Percentiles rank a stretch among this genome's conserved stretches.
Evolutionary conservation across 2,888 invertebrate genomes (phyloP).

Genomic region (Hypomecis punctinalis): DNA sequence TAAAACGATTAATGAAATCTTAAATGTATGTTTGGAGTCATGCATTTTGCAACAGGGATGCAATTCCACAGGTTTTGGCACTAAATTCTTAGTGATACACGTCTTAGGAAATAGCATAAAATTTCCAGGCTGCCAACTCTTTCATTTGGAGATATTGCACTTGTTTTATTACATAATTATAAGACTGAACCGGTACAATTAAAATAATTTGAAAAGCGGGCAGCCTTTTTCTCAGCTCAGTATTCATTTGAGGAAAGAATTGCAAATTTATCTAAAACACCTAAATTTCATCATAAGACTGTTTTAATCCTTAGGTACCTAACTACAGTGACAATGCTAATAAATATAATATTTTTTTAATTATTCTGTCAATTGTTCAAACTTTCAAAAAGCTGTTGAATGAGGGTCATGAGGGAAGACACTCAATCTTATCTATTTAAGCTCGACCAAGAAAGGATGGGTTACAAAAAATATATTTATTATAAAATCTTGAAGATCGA

Average conservation of each 20-base stretch:
- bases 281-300: conserved; percentile 50
- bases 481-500: too few species aligned
- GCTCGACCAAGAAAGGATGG: conserved; percentile 51
- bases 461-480: neutral
- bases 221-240: conserved; percentile 14
- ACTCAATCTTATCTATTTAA: conserved; percentile 57
- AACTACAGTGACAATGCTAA: conserved; percentile 23
- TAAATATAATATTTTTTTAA: conserved; percentile 11
- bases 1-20: conserved; percentile 50
- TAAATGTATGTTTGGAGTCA: conserved; percentile 34
- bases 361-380: conserved; percentile 2
- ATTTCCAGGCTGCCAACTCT: conserved; percentile 16
- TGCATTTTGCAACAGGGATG: conserved; percentile 24
- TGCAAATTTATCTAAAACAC: conserved; percentile 36
- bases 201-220: conserved; percentile 13
- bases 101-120: conserved; percentile 7
- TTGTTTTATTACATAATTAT: neutral
- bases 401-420: conserved; percentile 51
- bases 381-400: conserved; percentile 19
- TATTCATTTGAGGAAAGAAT: conserved; percentile 23
- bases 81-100: conserved; percentile 28
- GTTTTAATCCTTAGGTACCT: conserved; percentile 45
- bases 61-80: conserved; percentile 32
- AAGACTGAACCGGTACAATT: neutral
- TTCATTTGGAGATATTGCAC: conserved; percentile 1